Evolutionary conservation across 2,888 invertebrate genomes (phyloP), one percentile per base, ranked within the genome.

Genomic region (Eupsilia transversa): DNA sequence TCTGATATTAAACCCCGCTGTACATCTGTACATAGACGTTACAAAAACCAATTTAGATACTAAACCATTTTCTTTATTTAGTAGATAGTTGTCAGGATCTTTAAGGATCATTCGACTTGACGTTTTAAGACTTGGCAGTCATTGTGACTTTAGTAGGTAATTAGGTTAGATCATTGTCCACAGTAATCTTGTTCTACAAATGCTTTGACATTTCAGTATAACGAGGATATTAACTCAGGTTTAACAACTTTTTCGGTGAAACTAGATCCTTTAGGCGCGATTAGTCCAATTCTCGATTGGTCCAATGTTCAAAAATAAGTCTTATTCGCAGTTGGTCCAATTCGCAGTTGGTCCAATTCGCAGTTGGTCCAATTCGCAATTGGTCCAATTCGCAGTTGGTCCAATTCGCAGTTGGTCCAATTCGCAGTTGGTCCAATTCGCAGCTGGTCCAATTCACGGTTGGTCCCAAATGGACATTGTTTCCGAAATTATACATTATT

Each of bases 71-170:
- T 64, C 41, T 84, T 82, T 69, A 75, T 83, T 73, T 54, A 64
- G 59, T 17, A 41, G 60, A 69, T 82, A 49, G 43, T 75, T 80
- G n/a, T 69, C 64, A 70, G 57, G 75, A 68, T 79, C 23, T 68
- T 73, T 70, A 76, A 77, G 65, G 56, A 77, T 85, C 68, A 80
- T 72, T 76, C 70, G 67, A 63, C 77, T 75, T 76, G 67, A 57
- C 73, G 63, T 72, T 82, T 79, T 60, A 85, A 59, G 35, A 61
- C 66, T 35, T 46, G 46, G 64, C 54, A 64, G 57, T 75, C 68
- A 70, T 67, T 66, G 64, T 30, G 49, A 60, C 70, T 64, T 84
- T 77, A 82, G 46, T 63, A 60, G 43, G 54, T 63, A 73, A 77
- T 84, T 66, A 69, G 35, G 60, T 46, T 60, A 66, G 74, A 69